Evolutionary conservation across 1,140 invertebrate species (phyloP).

Genomic region (Papilio machaon): DNA sequence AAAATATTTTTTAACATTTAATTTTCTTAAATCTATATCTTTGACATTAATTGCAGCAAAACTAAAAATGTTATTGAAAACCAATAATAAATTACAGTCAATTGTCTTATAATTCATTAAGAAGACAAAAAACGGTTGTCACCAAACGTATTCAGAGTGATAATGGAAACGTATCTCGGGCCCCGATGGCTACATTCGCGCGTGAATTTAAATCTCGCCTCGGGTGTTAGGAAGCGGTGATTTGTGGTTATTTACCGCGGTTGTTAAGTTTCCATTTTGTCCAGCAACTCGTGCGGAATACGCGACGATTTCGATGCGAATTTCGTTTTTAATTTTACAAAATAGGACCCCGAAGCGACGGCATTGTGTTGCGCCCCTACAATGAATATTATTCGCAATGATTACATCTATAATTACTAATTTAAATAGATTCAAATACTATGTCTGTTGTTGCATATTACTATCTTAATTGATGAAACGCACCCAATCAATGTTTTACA

Average conservation of each 20-base stretch:
- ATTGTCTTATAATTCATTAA: background rate
- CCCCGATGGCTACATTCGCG: constrained; percentile 64
- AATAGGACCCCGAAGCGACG: constrained; percentile 58
- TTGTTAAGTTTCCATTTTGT: constrained; percentile 77
- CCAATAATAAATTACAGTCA: background rate
- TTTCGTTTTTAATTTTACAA: constrained; percentile 77
- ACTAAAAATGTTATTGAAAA: background rate
- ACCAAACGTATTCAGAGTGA: constrained; percentile 7
- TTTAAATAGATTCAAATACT: background rate
- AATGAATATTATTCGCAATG: constrained; percentile 44
- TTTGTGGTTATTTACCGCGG: constrained; percentile 80
- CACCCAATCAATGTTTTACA: background rate
- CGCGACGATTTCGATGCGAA: constrained; percentile 71
- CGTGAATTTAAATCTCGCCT: constrained; percentile 78
- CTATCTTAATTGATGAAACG: background rate
- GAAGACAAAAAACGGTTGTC: background rate
- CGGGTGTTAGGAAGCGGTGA: constrained; percentile 75
- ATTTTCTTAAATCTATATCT: too few relatives aligned
- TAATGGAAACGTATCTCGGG: constrained; percentile 53
- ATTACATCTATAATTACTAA: constrained; percentile 14
- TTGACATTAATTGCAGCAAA: too few relatives aligned
- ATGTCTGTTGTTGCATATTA: background rate
- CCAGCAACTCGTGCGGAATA: constrained; percentile 68
- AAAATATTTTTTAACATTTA: too few relatives aligned
- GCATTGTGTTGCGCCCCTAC: constrained; percentile 41